Conservation (phyloP, 37 sponge, comb jelly and placozoan species). For the Chondrosia reniformis region DNA sequence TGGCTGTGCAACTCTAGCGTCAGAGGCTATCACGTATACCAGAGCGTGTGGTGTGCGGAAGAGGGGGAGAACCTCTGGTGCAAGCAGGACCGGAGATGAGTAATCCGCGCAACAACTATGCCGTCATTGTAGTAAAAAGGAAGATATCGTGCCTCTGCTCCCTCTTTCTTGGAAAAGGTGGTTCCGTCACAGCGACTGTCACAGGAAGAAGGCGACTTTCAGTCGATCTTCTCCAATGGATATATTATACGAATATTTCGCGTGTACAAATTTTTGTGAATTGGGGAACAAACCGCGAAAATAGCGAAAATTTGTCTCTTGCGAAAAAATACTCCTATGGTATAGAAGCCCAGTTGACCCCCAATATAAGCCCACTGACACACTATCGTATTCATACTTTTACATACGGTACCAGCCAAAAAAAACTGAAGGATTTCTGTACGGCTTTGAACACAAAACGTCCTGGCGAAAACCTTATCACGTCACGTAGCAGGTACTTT, state of each 20-base stretch:
- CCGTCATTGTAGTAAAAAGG: slow-evolving; percentile 8
- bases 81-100: slow-evolving; percentile 31
- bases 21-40: slow-evolving; percentile 19
- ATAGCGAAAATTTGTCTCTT: slow-evolving; percentile 15
- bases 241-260: background rate
- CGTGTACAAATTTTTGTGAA: too few relatives aligned
- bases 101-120: slow-evolving; percentile 2
- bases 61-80: slow-evolving; percentile 21
- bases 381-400: too few relatives aligned
- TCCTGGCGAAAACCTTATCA: too few relatives aligned
- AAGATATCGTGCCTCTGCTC: slow-evolving; percentile 20
- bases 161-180: slow-evolving; percentile 18
- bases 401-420: too few relatives aligned
- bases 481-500: too few relatives aligned
- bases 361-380: too few relatives aligned
- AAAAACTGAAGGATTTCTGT: too few relatives aligned
- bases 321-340: slow-evolving; percentile 11
- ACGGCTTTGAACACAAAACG: too few relatives aligned
- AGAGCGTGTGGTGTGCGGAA: slow-evolving; percentile 21
- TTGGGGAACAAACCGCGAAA: slow-evolving; percentile 3
- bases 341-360: too few relatives aligned
- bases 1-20: slow-evolving; percentile 16
- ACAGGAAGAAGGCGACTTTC: slow-evolving; percentile 20
- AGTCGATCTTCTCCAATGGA: slow-evolving; percentile 17
- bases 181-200: slow-evolving; percentile 11